Base-by-base conservation (phyloP, 2,797 vertebrate species). In the Takifugu rubripes region DNA sequence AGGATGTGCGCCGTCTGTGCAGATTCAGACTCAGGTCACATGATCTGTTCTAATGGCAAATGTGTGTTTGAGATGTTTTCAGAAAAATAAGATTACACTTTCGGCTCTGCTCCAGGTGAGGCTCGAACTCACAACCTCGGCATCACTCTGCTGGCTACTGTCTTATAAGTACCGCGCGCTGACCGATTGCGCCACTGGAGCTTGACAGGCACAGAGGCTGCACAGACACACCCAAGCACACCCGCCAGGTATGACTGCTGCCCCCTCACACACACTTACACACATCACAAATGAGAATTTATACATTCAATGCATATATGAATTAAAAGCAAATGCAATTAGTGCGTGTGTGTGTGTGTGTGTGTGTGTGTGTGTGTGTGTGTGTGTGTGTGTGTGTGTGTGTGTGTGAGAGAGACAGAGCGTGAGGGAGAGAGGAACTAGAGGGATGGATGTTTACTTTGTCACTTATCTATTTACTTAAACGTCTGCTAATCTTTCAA, bases 401-500 rank as follows among this genome's bases (percentile, higher is more conserved):
- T 33, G 31, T 40, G 36, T 14, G 36, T 40, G 36, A 3, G 36
- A 3, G 36, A 1, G 11, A 14, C 11, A 14, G 11, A 21, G 21
- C 21, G 21, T 21, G 36, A 12, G 36, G 36, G 36, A 1, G 11
- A 14, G 36, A 14, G 11, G 14, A 12, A 40, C 11, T 3, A 40
- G 36, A 40, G 56, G 52, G 25, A 26, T 26, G 48, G 27, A 24
- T 78, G 81, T 83, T 83, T 81, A 80, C 74, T 78, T 77, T 73
- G 61, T 81, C 77, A 84, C 81, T 75, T 81, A 76, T 83, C 71
- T 87, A 72, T 85, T 87, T 82, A 78, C 74, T 77, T 78, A 76
- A 75, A 83, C 70, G 65, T 74, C 81, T 75, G 73, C 67, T 72
- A 69, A 73, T 57, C 61, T 61, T 68, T 69, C 69, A 70, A 79